Base-by-base conservation (phyloP, 2,888 invertebrate species). In the Protodeltote pygarga region DNA sequence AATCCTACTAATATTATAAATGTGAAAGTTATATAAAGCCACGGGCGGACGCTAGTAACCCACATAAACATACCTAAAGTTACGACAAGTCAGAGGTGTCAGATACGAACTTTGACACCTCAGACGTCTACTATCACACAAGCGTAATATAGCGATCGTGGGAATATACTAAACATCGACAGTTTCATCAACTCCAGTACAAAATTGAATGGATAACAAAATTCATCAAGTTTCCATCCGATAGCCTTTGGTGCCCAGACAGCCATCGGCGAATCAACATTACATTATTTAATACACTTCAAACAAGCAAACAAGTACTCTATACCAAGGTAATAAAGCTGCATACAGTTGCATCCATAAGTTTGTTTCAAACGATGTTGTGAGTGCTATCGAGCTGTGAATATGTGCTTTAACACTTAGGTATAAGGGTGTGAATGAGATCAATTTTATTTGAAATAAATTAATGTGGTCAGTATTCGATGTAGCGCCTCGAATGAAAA, bases 221-320 rank as follows among this genome's bases (percentile, higher is more conserved):
- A 53, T 59, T 49, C 53, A 57, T 48, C 35, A 34, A 11, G 40
- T 41, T 54, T 52, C 37, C 62, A 65, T 61, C 25, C 35, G 24
- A 54, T 49, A 57, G 42, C 71, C 65, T 71, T 67, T 69, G 65
- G 68, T 52, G 44, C 32, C 37, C 46, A 55, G 50, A 53, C 51
- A 45, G 57, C 68, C 58, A 32, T 19, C 49, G 51, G 61, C 65
- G 21, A 37, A 45, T 41, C 35, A 55, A 47, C 29, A 45, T 34
- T 14, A 19, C 23, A 6, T 31, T 27, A 15, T 10, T 25, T 25
- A 40, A 34, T 32, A 21, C 27, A 34, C 5, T 9, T 19, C n/a
- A 17, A 37, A 33, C 44, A 42, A 42, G 1, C 32, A 3, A 48
- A 51, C 44, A 44, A 55, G 20, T n/a, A 39, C 48, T 40, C 44